Evolutionary conservation across 1,140 invertebrate genomes (phyloP).

Genomic region (Leptinotarsa undecemlineata): DNA sequence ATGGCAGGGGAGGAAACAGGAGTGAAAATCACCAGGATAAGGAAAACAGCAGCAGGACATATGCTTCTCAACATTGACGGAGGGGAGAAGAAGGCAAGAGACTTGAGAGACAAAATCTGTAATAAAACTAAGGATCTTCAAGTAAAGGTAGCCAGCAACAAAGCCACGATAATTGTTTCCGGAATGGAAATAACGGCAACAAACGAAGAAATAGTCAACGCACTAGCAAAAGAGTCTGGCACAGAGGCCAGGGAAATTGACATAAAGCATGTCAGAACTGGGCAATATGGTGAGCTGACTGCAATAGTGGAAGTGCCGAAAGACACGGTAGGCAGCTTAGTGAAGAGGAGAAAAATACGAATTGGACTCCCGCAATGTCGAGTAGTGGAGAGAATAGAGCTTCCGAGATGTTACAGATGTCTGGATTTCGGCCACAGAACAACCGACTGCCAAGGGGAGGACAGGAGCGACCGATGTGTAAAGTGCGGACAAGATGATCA

Average conservation of each 20-base stretch:
- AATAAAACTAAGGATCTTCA: neutral
- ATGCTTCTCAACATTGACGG: neutral
- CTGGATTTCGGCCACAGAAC: neutral
- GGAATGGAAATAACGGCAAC: constrained; percentile 1
- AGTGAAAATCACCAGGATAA: neutral
- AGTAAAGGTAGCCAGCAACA: neutral
- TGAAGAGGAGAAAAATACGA: neutral
- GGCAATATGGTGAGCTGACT: neutral
- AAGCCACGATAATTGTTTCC: neutral
- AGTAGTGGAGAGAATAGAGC: neutral
- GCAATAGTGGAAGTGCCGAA: neutral
- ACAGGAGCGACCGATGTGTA: neutral
- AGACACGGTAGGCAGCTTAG: neutral
- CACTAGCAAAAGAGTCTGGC: neutral
- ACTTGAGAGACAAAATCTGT: neutral
- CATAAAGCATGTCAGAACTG: neutral
- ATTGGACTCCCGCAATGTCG: neutral
- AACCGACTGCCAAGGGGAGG: neutral
- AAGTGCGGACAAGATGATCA: neutral
- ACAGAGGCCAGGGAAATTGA: neutral
- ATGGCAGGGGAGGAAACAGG: neutral
- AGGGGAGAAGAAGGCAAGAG: neutral
- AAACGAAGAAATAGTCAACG: neutral
- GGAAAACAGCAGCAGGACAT: neutral
- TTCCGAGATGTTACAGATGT: neutral